Conservation (phyloP, 2,113 vertebrate species). For the Tyrannus savana region DNA sequence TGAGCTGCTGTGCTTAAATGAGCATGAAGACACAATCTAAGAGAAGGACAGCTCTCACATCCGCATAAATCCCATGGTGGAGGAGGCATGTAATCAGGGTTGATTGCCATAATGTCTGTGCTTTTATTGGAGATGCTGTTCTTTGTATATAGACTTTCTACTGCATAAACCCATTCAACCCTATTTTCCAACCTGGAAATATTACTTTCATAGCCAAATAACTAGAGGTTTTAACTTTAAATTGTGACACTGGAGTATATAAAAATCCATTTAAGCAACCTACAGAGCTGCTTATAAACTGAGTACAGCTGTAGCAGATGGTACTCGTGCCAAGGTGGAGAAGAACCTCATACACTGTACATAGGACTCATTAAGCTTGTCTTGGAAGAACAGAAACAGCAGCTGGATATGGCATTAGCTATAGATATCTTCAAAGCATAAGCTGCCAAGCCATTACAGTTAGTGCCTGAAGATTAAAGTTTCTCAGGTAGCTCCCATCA, state of each 20-base stretch:
- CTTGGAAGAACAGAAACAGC: background rate
- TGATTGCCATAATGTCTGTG: background rate
- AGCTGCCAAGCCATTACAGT: background rate
- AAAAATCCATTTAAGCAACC: background rate
- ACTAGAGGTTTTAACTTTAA: background rate
- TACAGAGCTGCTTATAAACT: background rate
- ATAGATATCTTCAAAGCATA: background rate
- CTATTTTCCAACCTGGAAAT: background rate
- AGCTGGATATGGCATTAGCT: background rate
- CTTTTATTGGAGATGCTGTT: background rate
- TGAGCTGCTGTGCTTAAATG: constrained; percentile 10
- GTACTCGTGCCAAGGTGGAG: background rate
- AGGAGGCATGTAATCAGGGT: background rate
- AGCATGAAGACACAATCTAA: background rate
- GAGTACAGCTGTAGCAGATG: background rate
- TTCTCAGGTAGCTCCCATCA: constrained; percentile 19
- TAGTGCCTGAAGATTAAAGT: background rate
- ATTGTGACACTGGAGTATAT: background rate
- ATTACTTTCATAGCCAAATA: background rate
- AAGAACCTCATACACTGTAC: background rate
- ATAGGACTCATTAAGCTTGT: background rate
- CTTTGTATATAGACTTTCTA: background rate
- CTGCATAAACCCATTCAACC: background rate
- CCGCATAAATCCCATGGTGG: background rate
- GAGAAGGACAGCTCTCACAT: background rate